phyloP scores from a whole-genome alignment of 1,140 invertebrate genomes.

The Stegodyphus mimosarum region DNA sequence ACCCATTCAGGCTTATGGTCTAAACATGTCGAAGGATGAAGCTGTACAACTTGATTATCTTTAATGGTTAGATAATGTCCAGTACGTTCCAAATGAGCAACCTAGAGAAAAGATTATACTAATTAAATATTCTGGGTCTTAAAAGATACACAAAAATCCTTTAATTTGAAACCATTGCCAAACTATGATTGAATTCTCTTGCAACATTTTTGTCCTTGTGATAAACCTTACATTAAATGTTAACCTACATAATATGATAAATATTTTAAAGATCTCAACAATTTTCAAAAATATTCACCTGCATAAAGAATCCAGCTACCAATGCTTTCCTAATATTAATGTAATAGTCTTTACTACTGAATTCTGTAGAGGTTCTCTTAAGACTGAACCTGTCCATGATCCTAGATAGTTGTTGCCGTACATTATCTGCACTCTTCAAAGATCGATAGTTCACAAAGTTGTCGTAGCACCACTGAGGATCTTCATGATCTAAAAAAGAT shows the following conservation, averaged over 20 bases:
- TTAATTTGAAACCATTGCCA: no score
- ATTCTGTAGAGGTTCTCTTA: slow-evolving; percentile 95
- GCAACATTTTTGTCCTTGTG: no score
- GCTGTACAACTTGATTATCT: slow-evolving; percentile 98
- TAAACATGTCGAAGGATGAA: slow-evolving; percentile 98
- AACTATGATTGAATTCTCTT: no score
- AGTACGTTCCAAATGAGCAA: slow-evolving; percentile 93
- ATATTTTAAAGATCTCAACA: no score
- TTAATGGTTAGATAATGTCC: slow-evolving; percentile 99
- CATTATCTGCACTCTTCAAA: slow-evolving; percentile 91
- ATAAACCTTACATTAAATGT: no score
- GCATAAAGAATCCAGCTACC: slow-evolving; percentile 99
- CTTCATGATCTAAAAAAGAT: slow-evolving; percentile 76
- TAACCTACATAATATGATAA: no score
- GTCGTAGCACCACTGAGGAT: slow-evolving; percentile 98
- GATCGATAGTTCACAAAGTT: slow-evolving; percentile 99
- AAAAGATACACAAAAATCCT: no score
- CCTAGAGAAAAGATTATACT: slow-evolving; percentile 70
- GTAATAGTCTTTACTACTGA: slow-evolving; percentile 98
- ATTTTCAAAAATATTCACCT: slow-evolving; percentile 74
- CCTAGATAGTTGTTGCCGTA: slow-evolving; percentile 82
- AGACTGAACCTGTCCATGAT: slow-evolving; percentile 95
- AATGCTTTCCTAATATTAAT: slow-evolving; percentile 98
- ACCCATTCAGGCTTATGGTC: slow-evolving; percentile 99
- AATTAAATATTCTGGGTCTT: no score